A percentile compares a stretch with the other conserved stretches of the same genome.
Evolutionary conservation across 2,113 vertebrate species (phyloP).

Genomic region (Steatornis caripensis): DNA sequence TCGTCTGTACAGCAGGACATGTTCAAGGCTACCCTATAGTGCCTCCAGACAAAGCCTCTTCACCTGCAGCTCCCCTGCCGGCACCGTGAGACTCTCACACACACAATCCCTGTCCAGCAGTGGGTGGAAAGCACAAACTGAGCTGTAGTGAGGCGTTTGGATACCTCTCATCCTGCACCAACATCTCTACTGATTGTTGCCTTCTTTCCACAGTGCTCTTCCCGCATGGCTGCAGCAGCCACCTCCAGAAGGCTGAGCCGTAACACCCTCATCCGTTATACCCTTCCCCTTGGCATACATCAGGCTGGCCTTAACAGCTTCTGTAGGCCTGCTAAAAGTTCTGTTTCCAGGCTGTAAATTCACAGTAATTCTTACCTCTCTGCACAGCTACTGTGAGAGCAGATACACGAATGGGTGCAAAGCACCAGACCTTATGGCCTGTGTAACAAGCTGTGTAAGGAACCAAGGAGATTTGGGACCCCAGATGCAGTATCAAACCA

Average conservation of each 20-base stretch:
- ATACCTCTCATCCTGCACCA: not conserved
- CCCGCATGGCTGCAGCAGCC: not conserved
- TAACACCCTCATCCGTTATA: fast-evolving
- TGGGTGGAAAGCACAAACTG: not conserved
- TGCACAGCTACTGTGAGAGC: not conserved
- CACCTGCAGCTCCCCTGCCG: not conserved
- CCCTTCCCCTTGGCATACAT: not conserved
- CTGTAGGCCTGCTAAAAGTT: not conserved
- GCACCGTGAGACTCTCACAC: not conserved
- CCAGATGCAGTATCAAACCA: too few relatives aligned
- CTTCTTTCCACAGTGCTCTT: not conserved
- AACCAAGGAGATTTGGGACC: not conserved
- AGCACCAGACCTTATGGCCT: not conserved
- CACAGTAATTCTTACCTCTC: not conserved
- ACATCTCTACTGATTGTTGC: not conserved
- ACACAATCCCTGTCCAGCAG: not conserved
- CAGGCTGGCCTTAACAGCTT: not conserved
- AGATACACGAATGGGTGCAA: not conserved
- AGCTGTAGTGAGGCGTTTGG: not conserved
- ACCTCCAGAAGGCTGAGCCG: not conserved
- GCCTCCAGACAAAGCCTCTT: not conserved
- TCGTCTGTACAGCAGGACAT: not conserved
- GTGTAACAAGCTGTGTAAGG: not conserved
- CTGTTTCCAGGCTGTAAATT: not conserved
- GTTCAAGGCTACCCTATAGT: not conserved